Percentiles rank a stretch among this genome's conserved stretches.
phyloP scores from a whole-genome alignment of 2,113 vertebrate species.

The Physeter macrocephalus region DNA sequence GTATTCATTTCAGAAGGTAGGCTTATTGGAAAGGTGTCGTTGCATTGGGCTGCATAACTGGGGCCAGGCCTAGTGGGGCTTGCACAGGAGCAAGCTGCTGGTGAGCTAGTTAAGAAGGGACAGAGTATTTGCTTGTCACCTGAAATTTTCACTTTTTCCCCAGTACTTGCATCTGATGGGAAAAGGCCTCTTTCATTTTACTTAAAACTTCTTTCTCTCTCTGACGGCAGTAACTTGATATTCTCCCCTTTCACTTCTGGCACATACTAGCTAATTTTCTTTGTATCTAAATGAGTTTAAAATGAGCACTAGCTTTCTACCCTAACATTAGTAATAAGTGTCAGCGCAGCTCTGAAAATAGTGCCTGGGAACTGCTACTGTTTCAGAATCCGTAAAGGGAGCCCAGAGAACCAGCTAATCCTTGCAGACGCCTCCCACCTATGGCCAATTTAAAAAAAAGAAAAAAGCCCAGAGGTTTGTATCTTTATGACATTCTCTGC shows the following conservation, averaged over 20 bases:
- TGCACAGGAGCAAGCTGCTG: neutral
- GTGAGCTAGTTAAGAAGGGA: neutral
- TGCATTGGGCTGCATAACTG: neutral
- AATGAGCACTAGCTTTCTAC: neutral
- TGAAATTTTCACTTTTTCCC: neutral
- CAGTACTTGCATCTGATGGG: neutral
- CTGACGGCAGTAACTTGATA: neutral
- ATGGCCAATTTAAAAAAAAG: neutral
- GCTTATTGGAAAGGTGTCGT: neutral
- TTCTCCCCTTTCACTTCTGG: conserved; percentile 22
- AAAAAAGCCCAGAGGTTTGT: neutral
- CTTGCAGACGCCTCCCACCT: neutral
- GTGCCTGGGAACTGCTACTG: neutral
- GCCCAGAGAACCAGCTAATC: neutral
- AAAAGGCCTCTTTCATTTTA: neutral
- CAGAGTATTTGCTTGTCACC: neutral
- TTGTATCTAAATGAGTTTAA: conserved; percentile 50
- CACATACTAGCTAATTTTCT: conserved; percentile 14
- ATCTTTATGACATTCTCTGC: neutral
- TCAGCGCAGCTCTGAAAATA: conserved; percentile 50
- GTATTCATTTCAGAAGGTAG: neutral
- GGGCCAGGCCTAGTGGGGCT: neutral
- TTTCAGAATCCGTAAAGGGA: neutral
- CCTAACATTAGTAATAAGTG: conserved; percentile 58
- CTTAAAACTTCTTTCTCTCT: neutral